These are phyloP conservation scores for Setophaga coronata DNA, from an alignment of 2,113 vertebrate species.

Conservation along the genomic window DNA sequence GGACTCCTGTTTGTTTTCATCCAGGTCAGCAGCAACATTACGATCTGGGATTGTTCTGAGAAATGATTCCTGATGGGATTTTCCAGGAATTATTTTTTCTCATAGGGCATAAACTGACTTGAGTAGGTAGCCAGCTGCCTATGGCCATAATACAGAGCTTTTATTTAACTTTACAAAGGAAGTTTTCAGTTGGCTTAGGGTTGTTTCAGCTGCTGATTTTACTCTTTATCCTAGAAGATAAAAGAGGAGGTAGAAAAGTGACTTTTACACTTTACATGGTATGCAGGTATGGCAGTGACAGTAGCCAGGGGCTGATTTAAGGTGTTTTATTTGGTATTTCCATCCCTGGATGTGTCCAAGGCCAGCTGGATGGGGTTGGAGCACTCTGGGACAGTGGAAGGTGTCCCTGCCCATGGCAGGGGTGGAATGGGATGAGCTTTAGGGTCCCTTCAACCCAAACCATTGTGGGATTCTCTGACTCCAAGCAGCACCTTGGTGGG, in stretches of 20 bases:
- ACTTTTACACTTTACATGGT: fast-evolving
- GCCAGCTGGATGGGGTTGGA: fast-evolving
- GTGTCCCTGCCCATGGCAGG: neutral
- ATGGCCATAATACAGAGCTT: fast-evolving
- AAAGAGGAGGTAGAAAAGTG: neutral
- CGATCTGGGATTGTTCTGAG: neutral
- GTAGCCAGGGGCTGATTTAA: neutral
- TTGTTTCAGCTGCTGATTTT: neutral
- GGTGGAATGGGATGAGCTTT: neutral
- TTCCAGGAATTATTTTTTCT: neutral
- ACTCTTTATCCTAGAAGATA: neutral
- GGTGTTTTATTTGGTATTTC: neutral
- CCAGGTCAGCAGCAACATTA: neutral
- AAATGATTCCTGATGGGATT: neutral
- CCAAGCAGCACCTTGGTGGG: neutral
- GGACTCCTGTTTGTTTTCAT: neutral
- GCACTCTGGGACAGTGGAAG: neutral
- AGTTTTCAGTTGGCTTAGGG: neutral
- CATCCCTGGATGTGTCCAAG: neutral
- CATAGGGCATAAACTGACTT: neutral
- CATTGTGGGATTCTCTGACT: neutral
- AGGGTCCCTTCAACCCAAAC: neutral
- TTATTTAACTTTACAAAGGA: neutral
- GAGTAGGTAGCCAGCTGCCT: neutral
- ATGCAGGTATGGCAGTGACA: neutral